A percentile compares a stretch with the other conserved stretches of the same genome.
phyloP scores from a whole-genome alignment of 2,797 vertebrate species.

The Zenarchopterus dispar region DNA sequence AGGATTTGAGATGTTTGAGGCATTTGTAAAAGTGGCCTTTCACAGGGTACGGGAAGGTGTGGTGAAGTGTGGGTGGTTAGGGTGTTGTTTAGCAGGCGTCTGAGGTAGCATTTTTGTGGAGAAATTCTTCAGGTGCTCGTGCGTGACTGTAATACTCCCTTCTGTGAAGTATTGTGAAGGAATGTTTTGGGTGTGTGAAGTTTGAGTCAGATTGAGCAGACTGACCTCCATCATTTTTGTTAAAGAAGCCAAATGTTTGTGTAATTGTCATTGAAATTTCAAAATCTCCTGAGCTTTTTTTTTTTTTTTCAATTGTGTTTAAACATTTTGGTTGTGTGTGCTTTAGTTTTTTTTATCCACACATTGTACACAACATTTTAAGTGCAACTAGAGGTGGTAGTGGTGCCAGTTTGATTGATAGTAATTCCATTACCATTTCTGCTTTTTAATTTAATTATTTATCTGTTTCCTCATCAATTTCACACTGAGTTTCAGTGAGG shows the following conservation, averaged over 20 bases:
- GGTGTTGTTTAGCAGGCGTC: conserved; percentile 1
- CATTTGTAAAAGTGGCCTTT: conserved; percentile 42
- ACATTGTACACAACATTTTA: neutral
- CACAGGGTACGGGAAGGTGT: conserved; percentile 11
- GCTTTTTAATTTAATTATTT: too few relatives aligned
- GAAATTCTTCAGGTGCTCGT: conserved; percentile 9
- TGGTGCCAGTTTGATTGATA: too few relatives aligned
- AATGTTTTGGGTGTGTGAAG: conserved; percentile 1
- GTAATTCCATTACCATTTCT: too few relatives aligned
- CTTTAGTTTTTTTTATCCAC: too few relatives aligned
- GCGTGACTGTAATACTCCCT: conserved; percentile 24
- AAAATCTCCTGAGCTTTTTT: neutral
- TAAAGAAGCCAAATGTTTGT: neutral
- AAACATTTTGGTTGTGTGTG: neutral
- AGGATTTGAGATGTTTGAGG: neutral
- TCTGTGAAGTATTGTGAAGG: neutral
- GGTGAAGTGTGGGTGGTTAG: neutral
- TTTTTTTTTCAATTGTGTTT: neutral
- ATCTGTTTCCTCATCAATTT: too few relatives aligned
- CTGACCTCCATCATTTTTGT: neutral
- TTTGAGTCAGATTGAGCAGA: neutral
- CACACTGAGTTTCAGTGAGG: too few relatives aligned
- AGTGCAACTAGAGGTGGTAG: too few relatives aligned
- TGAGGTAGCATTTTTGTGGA: conserved; percentile 27
- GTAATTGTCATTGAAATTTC: neutral